Base-by-base conservation (phyloP, 1,140 invertebrate genomes). In the Yoshiicerus persimilis region DNA sequence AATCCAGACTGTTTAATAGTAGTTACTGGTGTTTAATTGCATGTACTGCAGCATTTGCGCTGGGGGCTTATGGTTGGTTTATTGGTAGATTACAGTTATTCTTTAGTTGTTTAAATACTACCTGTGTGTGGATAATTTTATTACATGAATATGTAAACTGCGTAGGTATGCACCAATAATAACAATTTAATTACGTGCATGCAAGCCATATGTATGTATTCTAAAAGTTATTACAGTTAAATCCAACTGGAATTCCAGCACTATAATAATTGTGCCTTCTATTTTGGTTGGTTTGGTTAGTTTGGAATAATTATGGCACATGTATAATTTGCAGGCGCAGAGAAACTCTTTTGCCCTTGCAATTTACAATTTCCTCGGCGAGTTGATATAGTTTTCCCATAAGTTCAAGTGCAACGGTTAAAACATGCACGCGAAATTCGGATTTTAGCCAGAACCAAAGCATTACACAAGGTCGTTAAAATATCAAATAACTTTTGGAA, bases 401-500 rank as follows among this genome's bases (percentile, higher is more conserved):
- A 36, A 70, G 75, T 80, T 80, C 75, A 80, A 80, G 75, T 80
- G 75, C 75, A 80, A 75, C 34, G 20, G 32, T 80, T 36, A 36
- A 80, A 36, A 5, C 8, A 32, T 6, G 34, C 75, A 80, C 75
- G 75, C 75, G 75, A 80, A 80, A 34, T 80, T 80, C 75, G 34
- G 30, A 80, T 80, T 80, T 80, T 80, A 80, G 30, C 32, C 9
- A 80, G 75, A 80, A 80, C 1, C 75, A 80, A 80, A 38, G 16
- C 32, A 80, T 36, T 36, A 36, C 32, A 80, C 75, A 80, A 80
- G 75, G 75, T 80, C 75, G 38, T 80, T 80, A 80, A 80, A 80
- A 80, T 80, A 38, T 80, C 75, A 80, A 80, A n/a, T 80, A 30
- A 36, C 32, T 80, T 80, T 32, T 80, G n/a, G 75, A 80, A 80